Base-by-base conservation (phyloP, 2,888 invertebrate species). In the Thera britannica region DNA sequence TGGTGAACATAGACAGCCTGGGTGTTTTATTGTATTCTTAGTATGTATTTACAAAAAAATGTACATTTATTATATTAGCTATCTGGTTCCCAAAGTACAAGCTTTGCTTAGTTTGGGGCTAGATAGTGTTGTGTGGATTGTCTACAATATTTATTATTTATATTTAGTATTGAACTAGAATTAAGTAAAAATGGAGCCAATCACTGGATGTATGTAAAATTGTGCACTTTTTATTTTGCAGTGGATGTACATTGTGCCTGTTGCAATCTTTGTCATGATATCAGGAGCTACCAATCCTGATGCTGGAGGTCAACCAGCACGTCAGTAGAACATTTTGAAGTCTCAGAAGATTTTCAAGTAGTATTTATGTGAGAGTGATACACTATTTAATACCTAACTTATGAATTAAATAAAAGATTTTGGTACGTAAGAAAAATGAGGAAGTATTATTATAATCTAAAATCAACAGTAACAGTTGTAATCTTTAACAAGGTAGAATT, bases 161-260 rank as follows among this genome's bases (percentile, higher is more conserved):
- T 23, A 23, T 23, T 23, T 23, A 23, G 23, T 23, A 23, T 23
- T 23, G 23, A 23, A 23, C 23, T 23, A 23, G 23, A 23, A 23
- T 23, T 23, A 23, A 23, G 23, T 23, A 23, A 23, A 23, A 23
- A 23, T 23, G 23, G 23, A 23, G 23, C 23, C 23, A 23, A 23
- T 23, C 23, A 23, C 23, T 23, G 23, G 23, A 23, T 23, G 23
- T 23, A 23, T 23, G 23, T 41, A 41, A 41, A 41, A 41, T 6
- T 41, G 23, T 23, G 41, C 41, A 41, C 3, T 38, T 56, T 8
- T 48, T 65, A 38, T 12, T 78, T 88, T 97, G 96, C 95, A 99
- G 98, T 99, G 99, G 99, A 99, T 99, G 98, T 99, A 99, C 90
- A 98, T 99, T 79, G 97, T 99, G 56, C 99, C 99, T 4, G 96